phyloP scores from a whole-genome alignment of 1,140 invertebrate species.

The Calosoma granatense region DNA sequence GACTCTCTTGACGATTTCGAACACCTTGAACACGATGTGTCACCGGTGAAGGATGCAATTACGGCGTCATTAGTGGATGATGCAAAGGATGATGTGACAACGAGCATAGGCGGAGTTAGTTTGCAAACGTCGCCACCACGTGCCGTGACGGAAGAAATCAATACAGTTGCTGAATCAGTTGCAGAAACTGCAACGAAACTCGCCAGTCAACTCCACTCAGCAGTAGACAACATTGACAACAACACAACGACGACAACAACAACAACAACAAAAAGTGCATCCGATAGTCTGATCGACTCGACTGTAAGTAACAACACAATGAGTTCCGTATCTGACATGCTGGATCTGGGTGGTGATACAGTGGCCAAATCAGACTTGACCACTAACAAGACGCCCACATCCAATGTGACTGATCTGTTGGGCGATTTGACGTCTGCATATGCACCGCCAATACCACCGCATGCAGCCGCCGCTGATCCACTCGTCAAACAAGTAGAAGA shows the following conservation, averaged over 20 bases:
- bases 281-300: constrained; percentile 15
- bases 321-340: constrained; percentile 18
- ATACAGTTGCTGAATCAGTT: constrained; percentile 25
- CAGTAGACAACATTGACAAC: constrained; percentile 10
- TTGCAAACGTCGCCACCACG: neutral
- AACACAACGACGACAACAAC: neutral
- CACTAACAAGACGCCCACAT: constrained; percentile 22
- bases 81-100: constrained; percentile 13
- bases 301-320: constrained; percentile 22
- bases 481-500: constrained; percentile 21
- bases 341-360: constrained; percentile 22
- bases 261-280: neutral
- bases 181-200: constrained; percentile 17
- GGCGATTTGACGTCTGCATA: constrained; percentile 21
- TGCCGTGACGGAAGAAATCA: constrained; percentile 17
- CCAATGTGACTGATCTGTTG: constrained; percentile 26
- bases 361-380: no score
- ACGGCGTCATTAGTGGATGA: constrained; percentile 20
- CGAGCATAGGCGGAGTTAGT: neutral
- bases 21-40: constrained; percentile 46
- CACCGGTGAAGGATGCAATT: constrained; percentile 22
- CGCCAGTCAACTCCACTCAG: constrained; percentile 14
- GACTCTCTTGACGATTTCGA: constrained; percentile 63
- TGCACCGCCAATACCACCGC: constrained; percentile 28
- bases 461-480: constrained; percentile 10